phyloP scores from a whole-genome alignment of 2,797 vertebrate genomes.

The Varecia variegata region DNA sequence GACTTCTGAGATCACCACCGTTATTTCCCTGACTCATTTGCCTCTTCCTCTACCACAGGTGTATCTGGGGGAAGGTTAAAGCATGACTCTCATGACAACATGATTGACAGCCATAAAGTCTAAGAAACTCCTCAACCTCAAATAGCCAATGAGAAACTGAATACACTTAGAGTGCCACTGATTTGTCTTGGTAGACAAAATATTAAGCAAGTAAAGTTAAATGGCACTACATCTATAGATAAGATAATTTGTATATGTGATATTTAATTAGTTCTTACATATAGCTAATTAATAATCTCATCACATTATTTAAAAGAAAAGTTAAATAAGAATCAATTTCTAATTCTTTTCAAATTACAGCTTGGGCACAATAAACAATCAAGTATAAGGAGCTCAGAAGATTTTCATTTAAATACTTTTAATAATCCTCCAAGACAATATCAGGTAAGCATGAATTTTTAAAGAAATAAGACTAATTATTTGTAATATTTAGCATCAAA shows the following conservation, averaged over 20 bases:
- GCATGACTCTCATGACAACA: background rate
- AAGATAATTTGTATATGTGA: background rate
- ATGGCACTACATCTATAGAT: background rate
- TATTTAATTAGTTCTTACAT: background rate
- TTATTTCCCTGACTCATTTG: background rate
- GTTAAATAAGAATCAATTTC: background rate
- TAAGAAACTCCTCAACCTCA: background rate
- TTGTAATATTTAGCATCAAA: background rate
- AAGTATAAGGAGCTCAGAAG: constrained; percentile 87
- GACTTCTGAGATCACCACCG: background rate
- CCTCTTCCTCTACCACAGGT: background rate
- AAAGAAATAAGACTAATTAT: background rate
- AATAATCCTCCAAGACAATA: constrained; percentile 89
- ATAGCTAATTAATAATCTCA: background rate
- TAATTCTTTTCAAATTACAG: constrained; percentile 82
- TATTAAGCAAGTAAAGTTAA: background rate
- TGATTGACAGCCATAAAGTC: background rate
- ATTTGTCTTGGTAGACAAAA: background rate
- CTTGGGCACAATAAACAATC: constrained; percentile 88
- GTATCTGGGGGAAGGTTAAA: background rate
- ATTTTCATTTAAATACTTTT: constrained; percentile 86
- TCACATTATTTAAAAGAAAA: background rate
- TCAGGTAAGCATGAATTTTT: constrained; percentile 87
- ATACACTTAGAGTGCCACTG: background rate
- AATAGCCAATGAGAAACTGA: background rate